Evolutionary conservation across 2,113 vertebrate genomes (phyloP).

Genomic region (Nibea albiflora): DNA sequence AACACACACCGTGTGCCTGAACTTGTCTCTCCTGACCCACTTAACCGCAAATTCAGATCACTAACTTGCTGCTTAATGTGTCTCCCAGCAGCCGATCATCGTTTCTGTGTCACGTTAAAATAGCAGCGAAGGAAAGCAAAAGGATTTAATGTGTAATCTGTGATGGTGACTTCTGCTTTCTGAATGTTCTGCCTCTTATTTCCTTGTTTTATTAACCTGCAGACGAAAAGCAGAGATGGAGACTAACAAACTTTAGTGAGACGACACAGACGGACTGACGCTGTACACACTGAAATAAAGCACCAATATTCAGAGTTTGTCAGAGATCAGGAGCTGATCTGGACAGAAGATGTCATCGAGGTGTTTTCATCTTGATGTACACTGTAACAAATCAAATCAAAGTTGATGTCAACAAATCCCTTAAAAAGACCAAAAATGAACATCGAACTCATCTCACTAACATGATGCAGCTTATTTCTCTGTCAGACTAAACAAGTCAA

Average conservation of each 20-base stretch:
- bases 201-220: neutral
- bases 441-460: neutral
- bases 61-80: constrained; percentile 54
- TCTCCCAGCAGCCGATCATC: constrained; percentile 28
- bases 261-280: neutral
- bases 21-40: constrained; percentile 46
- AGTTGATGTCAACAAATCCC: neutral
- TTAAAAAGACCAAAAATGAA: neutral
- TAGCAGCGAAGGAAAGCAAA: constrained; percentile 37
- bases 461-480: neutral
- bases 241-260: neutral
- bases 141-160: constrained; percentile 8
- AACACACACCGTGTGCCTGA: constrained; percentile 16
- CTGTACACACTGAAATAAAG: neutral
- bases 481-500: neutral
- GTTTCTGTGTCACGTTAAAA: constrained; percentile 53
- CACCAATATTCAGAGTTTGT: neutral
- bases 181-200: neutral
- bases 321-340: neutral
- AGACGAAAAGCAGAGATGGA: neutral
- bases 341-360: neutral
- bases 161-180: neutral
- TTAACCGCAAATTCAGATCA: constrained; percentile 38
- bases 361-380: neutral
- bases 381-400: neutral